Base-by-base conservation (phyloP, 1,140 invertebrate species). In the Drosophila insularis region DNA sequence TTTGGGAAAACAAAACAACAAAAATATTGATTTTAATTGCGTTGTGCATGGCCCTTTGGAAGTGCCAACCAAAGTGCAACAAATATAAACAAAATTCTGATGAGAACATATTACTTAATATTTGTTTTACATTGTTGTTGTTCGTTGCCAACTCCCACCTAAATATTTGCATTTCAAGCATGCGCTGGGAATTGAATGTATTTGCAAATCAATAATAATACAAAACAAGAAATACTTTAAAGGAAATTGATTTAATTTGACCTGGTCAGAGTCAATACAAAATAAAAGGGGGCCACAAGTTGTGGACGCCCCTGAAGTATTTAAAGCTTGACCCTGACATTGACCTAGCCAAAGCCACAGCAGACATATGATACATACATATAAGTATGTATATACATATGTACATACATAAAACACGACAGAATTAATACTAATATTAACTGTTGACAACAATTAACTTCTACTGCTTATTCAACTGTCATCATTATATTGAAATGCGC, bases 281-380 rank as follows among this genome's bases (percentile, higher is more conserved):
- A 32, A 8, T 8, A 40, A 27, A 23, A 27, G 27, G 43, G n/a
- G 39, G 35, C 10, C 35, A 13, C 60, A 13, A 46, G 23, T 62
- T 31, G 35, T 54, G 74, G 71, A 32, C 70, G 70, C 43, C 31
- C 35, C 56, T 50, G 43, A 50, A 50, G 56, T 21, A 59, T 59
- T 31, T 14, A 35, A 35, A 54, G 27, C 27, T 23, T 63, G 66
- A 31, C 74, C 74, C 67, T 77, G 73, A 77, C 74, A 78, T 77
- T 78, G 74, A 78, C 74, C 74, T 62, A 77, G 43, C 43, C 17
- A 8, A 14, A 50, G 43, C 43, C 17, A n/a, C 40, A 6, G 43
- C 17, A 21, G 43, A 50, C 43, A 50, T 50, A 21, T 19, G 43
- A 50, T 4, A 21, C 4, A 21, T 50, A 2, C 14, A 43, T 43